Percentiles rank a stretch among this genome's conserved stretches.
phyloP scores from a whole-genome alignment of 2,113 vertebrate species.

The Hemiscyllium ocellatum region DNA sequence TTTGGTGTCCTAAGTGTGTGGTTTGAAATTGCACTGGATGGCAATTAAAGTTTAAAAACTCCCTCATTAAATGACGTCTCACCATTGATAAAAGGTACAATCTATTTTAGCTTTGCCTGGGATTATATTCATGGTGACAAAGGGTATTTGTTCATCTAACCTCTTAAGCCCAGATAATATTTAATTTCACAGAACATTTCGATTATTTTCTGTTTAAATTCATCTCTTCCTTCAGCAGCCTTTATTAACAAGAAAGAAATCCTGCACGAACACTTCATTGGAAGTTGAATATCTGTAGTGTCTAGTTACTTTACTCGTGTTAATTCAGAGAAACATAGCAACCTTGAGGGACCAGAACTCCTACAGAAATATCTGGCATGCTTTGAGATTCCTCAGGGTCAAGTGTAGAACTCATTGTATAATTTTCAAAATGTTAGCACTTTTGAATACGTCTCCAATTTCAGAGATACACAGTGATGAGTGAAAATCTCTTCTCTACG shows the following conservation, averaged over 20 bases:
- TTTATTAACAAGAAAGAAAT: conserved; percentile 24
- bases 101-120: conserved; percentile 20
- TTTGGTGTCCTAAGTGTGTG: conserved; percentile 32
- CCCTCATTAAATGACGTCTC: background rate
- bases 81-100: conserved; percentile 20
- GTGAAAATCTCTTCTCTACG: background rate
- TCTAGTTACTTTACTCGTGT: conserved; percentile 16
- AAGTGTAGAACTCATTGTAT: background rate
- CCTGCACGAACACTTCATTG: conserved; percentile 26
- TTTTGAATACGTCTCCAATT: background rate
- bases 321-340: background rate
- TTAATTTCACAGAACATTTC: conserved; percentile 32
- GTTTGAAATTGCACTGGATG: background rate
- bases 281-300: conserved; percentile 29
- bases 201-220: conserved; percentile 22
- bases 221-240: conserved; percentile 24
- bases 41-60: conserved; percentile 24
- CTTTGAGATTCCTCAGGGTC: background rate
- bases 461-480: background rate
- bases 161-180: conserved; percentile 8
- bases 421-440: background rate
- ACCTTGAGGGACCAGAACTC: background rate
- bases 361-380: background rate
- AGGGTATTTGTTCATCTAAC: conserved; percentile 21
- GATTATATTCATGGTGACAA: conserved; percentile 31